Percentiles rank a stretch among this genome's conserved stretches.
Evolutionary conservation across 2,797 vertebrate species (phyloP).

Genomic region (Xenopus petersii): DNA sequence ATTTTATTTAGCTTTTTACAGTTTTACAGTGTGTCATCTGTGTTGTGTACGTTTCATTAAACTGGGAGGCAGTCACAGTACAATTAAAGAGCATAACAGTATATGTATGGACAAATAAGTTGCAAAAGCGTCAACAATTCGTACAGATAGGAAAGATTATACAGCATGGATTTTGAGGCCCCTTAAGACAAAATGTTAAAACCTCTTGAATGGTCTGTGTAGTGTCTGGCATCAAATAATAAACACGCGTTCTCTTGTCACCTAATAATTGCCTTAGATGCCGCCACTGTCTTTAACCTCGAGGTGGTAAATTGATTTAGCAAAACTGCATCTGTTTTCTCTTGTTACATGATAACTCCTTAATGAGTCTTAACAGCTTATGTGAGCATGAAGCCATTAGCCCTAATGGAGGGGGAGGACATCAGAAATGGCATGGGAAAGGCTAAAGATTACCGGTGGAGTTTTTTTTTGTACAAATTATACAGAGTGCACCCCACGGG

Average conservation of each 20-base stretch:
- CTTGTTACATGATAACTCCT: slow-evolving; percentile 73
- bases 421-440: slow-evolving; percentile 68
- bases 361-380: slow-evolving; percentile 82
- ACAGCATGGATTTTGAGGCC: no score
- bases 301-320: slow-evolving; percentile 74
- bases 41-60: no score
- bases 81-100: no score
- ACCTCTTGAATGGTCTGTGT: slow-evolving; percentile 15
- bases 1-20: no score
- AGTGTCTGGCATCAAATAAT: slow-evolving; percentile 56
- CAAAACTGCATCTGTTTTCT: slow-evolving; percentile 75
- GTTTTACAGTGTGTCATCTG: no score
- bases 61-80: no score
- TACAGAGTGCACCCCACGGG: slow-evolving; percentile 45
- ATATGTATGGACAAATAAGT: no score
- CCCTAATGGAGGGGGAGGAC: slow-evolving; percentile 69
- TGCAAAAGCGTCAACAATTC: no score
- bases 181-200: neutral
- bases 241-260: slow-evolving; percentile 57
- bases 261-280: slow-evolving; percentile 56
- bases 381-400: slow-evolving; percentile 80
- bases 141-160: no score
- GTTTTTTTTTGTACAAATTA: slow-evolving; percentile 51
- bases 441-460: slow-evolving; percentile 70
- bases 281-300: slow-evolving; percentile 65